Evolutionary conservation across 2,113 vertebrate species (phyloP), one percentile per base, ranked within the genome.

Genomic region (Sinocyclocheilus maitianheensis): DNA sequence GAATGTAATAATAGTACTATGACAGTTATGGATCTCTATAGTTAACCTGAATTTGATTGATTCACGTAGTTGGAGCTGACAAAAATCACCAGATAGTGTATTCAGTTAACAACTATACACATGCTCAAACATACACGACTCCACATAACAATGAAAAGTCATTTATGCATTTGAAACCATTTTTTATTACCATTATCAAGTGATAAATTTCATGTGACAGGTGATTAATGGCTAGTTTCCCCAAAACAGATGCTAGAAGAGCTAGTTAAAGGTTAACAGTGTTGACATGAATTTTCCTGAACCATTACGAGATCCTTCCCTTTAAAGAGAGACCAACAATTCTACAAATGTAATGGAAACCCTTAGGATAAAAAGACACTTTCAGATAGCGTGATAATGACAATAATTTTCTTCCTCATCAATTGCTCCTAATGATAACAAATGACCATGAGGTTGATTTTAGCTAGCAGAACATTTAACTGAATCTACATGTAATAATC

Each of bases 91-190:
- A 53, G 48, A 48, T 48, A 48, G 11, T 48, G 10, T 48, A 48
- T 51, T 51, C 48, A 14, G 13, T 13, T 51, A 51, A 51, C 48
- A 51, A 51, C 4, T 51, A 51, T 13, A 51, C 40, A 40, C 74
- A 84, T 55, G 90, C 51, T 69, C 3, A 53, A 87, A 76, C 43
- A 76, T 5, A 34, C 18, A 71, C 4, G 72, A 79, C 71, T 37
- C 71, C 65, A 90, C 69, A 81, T 78, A 77, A 85, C 34, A 20
- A 81, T 83, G 67, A 87, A 60, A 26, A 86, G 81, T 86, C 53
- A 18, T 86, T 90, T 11, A 85, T 65, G 51, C 91, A 89, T 62
- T 91, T 85, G 90, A 83, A 89, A 72, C 87, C 79, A 87, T 71
- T 82, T 34, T 75, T 87, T 48, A 87, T 83, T 84, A 67, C 82